Evolutionary conservation across 1,140 invertebrate genomes (phyloP).

Genomic region (Apolygus lucorum): DNA sequence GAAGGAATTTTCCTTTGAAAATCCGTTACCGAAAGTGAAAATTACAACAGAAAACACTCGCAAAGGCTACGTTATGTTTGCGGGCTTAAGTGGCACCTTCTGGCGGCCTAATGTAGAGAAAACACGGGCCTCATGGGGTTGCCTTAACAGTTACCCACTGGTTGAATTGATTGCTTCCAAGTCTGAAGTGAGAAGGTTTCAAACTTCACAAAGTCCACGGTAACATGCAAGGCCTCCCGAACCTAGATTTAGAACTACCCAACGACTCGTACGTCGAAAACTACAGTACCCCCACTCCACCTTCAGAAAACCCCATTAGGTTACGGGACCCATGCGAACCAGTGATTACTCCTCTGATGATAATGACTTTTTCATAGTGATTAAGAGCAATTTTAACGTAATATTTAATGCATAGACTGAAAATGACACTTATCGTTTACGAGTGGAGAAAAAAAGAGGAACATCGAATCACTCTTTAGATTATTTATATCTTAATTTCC

Average conservation of each 20-base stretch:
- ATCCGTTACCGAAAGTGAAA: neutral
- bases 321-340: constrained; percentile 3
- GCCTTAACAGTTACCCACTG: neutral
- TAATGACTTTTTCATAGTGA: constrained; percentile 11
- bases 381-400: constrained; percentile 13
- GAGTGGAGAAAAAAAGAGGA: neutral
- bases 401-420: neutral
- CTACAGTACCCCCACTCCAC: neutral
- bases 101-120: constrained; percentile 4
- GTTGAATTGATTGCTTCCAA: constrained; percentile 6
- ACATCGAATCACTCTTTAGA: neutral
- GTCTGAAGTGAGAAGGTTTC: neutral
- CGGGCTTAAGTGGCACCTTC: neutral
- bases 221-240: constrained; percentile 3
- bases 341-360: constrained; percentile 15
- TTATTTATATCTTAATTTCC: neutral
- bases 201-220: neutral
- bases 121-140: neutral
- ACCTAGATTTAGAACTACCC: neutral
- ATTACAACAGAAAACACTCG: neutral
- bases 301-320: neutral
- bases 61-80: neutral
- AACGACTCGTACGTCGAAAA: neutral
- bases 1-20: too few species aligned
- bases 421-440: neutral